Evolutionary conservation across 2,113 vertebrate species (phyloP).

Genomic region (Pachycephala philippinensis): DNA sequence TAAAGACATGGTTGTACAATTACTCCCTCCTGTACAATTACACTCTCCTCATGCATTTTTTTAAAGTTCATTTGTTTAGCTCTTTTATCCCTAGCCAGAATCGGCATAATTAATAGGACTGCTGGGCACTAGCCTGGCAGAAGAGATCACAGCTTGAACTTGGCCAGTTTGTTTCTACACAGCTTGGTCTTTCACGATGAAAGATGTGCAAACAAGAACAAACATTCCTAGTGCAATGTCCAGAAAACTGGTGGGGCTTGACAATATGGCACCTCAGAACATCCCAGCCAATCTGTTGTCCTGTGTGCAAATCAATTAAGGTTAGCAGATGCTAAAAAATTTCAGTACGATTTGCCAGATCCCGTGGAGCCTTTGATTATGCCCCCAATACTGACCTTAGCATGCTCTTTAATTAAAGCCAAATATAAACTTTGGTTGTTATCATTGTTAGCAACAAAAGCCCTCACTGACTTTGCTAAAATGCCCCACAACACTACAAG

Average conservation of each 20-base stretch:
- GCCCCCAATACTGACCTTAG: not conserved
- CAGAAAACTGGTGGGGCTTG: not conserved
- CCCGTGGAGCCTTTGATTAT: not conserved
- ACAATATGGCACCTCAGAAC: not conserved
- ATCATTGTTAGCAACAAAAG: not conserved
- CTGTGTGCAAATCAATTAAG: constrained; percentile 4
- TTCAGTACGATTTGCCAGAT: not conserved
- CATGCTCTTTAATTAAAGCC: not conserved
- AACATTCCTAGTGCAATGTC: not conserved
- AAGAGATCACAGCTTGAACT: constrained; percentile 52
- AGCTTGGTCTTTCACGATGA: not conserved
- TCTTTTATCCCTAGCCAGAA: not conserved
- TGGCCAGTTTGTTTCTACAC: not conserved
- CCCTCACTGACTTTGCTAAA: not conserved
- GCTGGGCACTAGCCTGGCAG: not conserved
- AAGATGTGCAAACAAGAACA: constrained; percentile 18
- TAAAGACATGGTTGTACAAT: not conserved
- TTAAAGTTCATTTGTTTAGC: not conserved
- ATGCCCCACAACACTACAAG: not conserved
- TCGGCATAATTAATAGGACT: constrained; percentile 6
- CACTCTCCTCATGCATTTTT: not conserved
- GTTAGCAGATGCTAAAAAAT: constrained; percentile 27
- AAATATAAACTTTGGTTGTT: not conserved
- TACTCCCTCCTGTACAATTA: not conserved
- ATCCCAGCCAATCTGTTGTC: constrained; percentile 10